A percentile compares a stretch with the other conserved stretches of the same genome.
phyloP scores from a whole-genome alignment of 2,888 invertebrate genomes.

The Microplitis deprimator region DNA sequence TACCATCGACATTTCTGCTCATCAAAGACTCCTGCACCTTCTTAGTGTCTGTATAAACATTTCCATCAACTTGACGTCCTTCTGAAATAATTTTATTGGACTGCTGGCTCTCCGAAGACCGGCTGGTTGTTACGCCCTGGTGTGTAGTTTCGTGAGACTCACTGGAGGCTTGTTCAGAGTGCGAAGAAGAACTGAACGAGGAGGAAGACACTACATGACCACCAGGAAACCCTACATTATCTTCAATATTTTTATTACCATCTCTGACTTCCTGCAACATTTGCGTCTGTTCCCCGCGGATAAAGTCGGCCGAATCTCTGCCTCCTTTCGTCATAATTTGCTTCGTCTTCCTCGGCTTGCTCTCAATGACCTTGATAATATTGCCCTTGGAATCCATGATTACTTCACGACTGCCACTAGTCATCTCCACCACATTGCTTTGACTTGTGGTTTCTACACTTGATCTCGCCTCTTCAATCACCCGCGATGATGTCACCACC shows the following conservation, averaged over 20 bases:
- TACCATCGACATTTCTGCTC: slow-evolving; percentile 61
- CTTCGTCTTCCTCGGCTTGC: slow-evolving; percentile 50
- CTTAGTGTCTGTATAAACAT: slow-evolving; percentile 55
- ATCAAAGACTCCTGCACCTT: slow-evolving; percentile 55
- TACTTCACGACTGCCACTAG: slow-evolving; percentile 61
- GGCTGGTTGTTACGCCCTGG: slow-evolving; percentile 47
- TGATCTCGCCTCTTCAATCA: slow-evolving; percentile 61
- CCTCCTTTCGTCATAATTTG: slow-evolving; percentile 48
- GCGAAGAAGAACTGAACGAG: slow-evolving; percentile 46
- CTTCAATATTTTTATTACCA: slow-evolving; percentile 1
- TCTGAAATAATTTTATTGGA: slow-evolving; percentile 55
- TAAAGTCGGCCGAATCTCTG: slow-evolving; percentile 57
- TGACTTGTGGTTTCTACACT: slow-evolving; percentile 57
- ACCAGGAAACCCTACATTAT: slow-evolving; percentile 39
- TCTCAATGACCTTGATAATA: slow-evolving; percentile 60
- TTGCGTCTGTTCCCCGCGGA: slow-evolving; percentile 55
- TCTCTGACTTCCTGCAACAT: slow-evolving; percentile 35
- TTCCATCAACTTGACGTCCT: slow-evolving; percentile 56
- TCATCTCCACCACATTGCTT: slow-evolving; percentile 60
- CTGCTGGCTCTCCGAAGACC: slow-evolving; percentile 54
- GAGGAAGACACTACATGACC: slow-evolving; percentile 44
- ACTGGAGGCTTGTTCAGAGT: slow-evolving; percentile 42
- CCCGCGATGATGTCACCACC: slow-evolving; percentile 57
- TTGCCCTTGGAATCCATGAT: slow-evolving; percentile 65
- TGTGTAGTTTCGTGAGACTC: slow-evolving; percentile 23